Evolutionary conservation across 2,888 invertebrate genomes (phyloP), one percentile per base, ranked within the genome.

Genomic region (Ochropacha duplaris): DNA sequence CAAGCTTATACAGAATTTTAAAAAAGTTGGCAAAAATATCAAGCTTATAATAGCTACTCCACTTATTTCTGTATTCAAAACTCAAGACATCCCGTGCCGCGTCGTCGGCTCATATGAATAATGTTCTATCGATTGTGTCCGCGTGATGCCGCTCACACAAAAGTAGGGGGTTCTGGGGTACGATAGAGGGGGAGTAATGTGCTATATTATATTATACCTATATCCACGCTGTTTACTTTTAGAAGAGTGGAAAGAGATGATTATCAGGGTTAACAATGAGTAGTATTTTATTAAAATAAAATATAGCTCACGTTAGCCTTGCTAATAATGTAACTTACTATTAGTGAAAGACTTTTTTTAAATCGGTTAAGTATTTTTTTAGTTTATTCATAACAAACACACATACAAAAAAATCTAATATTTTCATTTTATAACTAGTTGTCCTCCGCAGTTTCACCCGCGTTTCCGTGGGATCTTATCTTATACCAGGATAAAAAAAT

Each of bases 61-160:
- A 44, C 44, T 9, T 19, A 44, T 44, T 44, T 44, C 44, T 44
- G 19, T 44, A 44, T 44, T 44, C 19, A 19, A 44, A 44, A 44
- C 44, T 44, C 44, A 44, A 44, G 44, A 54, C 31, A 36, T 36
- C 31, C 22, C n/a, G 36, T 22, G 34, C 54, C 66, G 60, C 67
- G 68, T 72, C 69, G 65, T 56, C 68, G 61, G 55, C 60, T 62
- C 64, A 52, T 67, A 75, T 75, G 73, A 75, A 71, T 75, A 75
- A 75, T 72, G 71, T 65, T 55, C 57, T 69, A 75, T 75, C 74
- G 75, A 75, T 75, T 72, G 67, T 68, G 62, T 64, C 57, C 69
- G 57, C 65, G 58, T 19, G 54, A 31, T 54, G 31, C 31, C 31
- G 31, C 52, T 22, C 6, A 26, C n/a, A 50, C 26, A 31, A 31